These are phyloP conservation scores for Drosophila tani DNA, from an alignment of 1,140 invertebrate species.

Conservation along the genomic window DNA sequence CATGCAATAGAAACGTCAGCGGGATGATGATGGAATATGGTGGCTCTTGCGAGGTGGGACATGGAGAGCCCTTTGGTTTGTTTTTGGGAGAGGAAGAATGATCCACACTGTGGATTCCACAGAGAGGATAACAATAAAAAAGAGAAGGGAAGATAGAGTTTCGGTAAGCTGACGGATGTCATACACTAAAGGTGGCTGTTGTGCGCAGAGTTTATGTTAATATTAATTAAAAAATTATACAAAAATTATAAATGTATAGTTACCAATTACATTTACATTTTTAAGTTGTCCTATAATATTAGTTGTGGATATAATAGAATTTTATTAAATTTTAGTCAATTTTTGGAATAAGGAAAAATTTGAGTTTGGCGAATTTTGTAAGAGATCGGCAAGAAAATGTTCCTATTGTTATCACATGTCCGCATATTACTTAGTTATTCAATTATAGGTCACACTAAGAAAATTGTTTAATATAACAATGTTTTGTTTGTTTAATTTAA, in stretches of 20 bases:
- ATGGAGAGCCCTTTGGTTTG: neutral
- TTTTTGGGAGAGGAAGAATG: neutral
- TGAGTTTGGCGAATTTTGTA: no score
- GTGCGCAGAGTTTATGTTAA: neutral
- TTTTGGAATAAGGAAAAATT: no score
- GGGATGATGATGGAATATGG: constrained; percentile 63
- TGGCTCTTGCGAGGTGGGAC: constrained; percentile 1
- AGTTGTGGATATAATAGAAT: no score
- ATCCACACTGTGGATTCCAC: constrained; percentile 35
- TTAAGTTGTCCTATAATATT: neutral
- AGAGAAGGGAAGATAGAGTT: no score
- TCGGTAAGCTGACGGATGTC: neutral
- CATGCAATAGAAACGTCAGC: constrained; percentile 78
- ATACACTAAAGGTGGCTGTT: neutral
- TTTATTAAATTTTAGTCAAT: no score
- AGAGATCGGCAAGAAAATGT: no score
- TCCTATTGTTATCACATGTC: no score
- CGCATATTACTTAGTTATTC: no score
- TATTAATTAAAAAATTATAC: neutral
- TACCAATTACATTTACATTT: neutral
- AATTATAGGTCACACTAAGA: no score
- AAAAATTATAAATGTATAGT: no score
- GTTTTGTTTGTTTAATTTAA: no score
- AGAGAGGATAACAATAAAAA: neutral
- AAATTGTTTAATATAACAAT: no score